Percentiles rank a stretch among this genome's conserved stretches.
phyloP scores from a whole-genome alignment of 2,113 vertebrate species.

The Bostrychus sinensis region DNA sequence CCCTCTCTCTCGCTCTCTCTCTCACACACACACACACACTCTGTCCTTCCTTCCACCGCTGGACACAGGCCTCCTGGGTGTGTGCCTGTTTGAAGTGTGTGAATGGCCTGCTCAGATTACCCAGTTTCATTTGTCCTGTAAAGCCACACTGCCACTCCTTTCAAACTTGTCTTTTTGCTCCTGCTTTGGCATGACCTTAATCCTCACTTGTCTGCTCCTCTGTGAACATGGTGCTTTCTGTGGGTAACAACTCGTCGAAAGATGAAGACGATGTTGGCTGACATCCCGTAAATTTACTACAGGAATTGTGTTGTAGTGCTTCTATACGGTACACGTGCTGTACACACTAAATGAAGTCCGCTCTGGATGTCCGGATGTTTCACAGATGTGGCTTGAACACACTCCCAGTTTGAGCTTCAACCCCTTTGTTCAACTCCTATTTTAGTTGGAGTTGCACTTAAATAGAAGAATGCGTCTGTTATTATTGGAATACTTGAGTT shows the following conservation, averaged over 20 bases:
- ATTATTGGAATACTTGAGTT: conserved; percentile 16
- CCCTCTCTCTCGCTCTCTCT: conserved; percentile 61
- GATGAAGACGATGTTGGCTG: background rate
- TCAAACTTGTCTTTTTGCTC: conserved; percentile 44
- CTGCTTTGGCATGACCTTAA: conserved; percentile 9
- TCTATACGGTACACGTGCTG: background rate
- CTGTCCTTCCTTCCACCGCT: conserved; percentile 46
- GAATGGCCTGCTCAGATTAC: conserved; percentile 67
- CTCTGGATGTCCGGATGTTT: conserved; percentile 15
- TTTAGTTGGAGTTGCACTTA: background rate
- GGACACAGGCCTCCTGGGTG: conserved; percentile 53
- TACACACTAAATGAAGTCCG: background rate
- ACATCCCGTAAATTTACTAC: conserved; percentile 29
- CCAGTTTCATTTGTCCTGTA: conserved; percentile 46
- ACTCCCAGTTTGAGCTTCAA: background rate
- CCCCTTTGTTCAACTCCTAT: conserved; percentile 11
- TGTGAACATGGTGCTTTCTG: background rate
- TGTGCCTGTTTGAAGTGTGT: conserved; percentile 37
- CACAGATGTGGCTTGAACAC: conserved; percentile 41
- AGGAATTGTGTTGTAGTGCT: background rate
- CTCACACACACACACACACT: background rate
- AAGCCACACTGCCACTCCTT: conserved; percentile 58
- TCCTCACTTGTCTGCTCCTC: background rate
- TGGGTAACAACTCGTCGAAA: background rate
- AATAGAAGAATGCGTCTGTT: conserved; percentile 18